Conservation (phyloP, 2,113 vertebrate genomes). For the Fulmarus glacialis region DNA sequence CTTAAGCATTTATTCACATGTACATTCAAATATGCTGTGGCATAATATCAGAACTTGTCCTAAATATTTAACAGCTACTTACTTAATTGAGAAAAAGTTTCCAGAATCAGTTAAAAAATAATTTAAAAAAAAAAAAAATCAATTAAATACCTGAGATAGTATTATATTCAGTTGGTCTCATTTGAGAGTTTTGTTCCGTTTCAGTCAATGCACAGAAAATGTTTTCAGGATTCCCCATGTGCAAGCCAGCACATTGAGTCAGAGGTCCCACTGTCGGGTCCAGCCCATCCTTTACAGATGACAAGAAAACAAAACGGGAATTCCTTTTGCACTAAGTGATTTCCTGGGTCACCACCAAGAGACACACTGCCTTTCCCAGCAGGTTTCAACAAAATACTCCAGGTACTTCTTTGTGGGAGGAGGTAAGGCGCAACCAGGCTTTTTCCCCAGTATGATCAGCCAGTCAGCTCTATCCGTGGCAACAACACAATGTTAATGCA, state of each 20-base stretch:
- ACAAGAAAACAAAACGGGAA: neutral
- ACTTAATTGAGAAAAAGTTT: neutral
- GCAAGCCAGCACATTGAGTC: neutral
- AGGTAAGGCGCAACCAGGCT: neutral
- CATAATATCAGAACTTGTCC: neutral
- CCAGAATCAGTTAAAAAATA: neutral
- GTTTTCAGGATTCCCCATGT: neutral
- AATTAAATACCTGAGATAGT: accelerated
- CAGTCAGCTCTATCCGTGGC: neutral
- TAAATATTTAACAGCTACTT: neutral
- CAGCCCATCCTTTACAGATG: neutral
- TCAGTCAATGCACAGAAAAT: neutral
- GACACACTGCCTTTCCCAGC: neutral
- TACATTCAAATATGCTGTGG: neutral
- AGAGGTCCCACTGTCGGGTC: accelerated
- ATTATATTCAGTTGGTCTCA: neutral
- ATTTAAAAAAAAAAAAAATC: too few relatives aligned
- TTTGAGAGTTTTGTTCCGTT: neutral
- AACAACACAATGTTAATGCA: neutral
- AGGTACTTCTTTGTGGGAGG: neutral
- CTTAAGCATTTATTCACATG: neutral
- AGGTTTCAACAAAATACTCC: neutral
- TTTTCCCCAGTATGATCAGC: neutral
- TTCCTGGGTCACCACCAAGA: neutral
- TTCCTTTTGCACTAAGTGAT: neutral